Conservation (phyloP, 2,888 invertebrate species). For the Thymelicus acteon region DNA sequence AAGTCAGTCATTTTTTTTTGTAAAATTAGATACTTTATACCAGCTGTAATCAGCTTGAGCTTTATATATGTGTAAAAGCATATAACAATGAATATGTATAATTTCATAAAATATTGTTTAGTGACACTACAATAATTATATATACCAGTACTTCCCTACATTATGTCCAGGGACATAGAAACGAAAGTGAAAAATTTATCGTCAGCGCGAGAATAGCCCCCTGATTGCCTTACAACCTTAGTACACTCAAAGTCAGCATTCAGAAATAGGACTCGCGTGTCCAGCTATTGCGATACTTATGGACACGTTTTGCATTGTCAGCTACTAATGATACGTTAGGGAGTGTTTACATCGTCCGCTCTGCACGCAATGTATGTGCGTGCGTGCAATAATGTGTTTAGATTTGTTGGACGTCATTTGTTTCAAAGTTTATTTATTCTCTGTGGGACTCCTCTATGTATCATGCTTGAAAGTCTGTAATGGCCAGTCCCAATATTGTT, state of each 20-base stretch:
- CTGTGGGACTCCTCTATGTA: no score
- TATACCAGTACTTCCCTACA: neutral
- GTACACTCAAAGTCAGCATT: neutral
- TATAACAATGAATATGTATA: no score
- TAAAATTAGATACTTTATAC: no score
- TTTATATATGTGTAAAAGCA: no score
- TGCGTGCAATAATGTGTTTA: neutral
- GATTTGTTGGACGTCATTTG: no score
- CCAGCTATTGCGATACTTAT: neutral
- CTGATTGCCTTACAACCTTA: neutral
- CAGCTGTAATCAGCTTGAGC: no score
- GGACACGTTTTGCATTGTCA: conserved; percentile 11
- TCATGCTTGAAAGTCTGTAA: no score
- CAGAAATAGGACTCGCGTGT: conserved; percentile 8
- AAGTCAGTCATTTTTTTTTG: no score
- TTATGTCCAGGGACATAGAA: neutral
- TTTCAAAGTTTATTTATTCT: no score
- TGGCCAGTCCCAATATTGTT: no score
- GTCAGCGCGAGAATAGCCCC: neutral
- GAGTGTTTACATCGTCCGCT: neutral
- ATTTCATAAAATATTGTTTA: no score
- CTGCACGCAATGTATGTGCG: neutral
- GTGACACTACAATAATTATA: no score
- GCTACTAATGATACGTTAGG: conserved; percentile 5
- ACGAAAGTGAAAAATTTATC: neutral